Evolutionary conservation across 2,113 vertebrate species (phyloP), one percentile per base, ranked within the genome.

Genomic region (Amblyopsis rosae): DNA sequence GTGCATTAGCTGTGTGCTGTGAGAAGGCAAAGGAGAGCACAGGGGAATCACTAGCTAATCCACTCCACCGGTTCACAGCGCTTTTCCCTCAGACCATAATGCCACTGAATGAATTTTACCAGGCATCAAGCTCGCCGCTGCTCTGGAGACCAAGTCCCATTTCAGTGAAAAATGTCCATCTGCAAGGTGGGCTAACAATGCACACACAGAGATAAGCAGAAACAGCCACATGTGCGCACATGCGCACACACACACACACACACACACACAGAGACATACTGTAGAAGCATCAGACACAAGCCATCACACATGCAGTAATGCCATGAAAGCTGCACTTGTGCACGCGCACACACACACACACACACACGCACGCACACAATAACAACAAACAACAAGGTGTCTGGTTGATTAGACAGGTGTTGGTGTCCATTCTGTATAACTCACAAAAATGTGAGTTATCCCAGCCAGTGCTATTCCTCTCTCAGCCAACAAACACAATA

Each of bases 101-200:
- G 90, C 90, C 90, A 83, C 82, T 2, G 91, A 94, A 92, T 89
- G 84, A 82, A 73, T 82, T 87, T 88, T 86, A 88, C 48, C 81
- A 49, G 72, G 75, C 88, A 91, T 81, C 83, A 77, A 84, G 86
- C 82, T 76, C 67, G 84, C 80, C 79, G 67, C 56, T n/a, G 82
- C 89, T 90, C 91, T 80, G 63, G 84, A 87, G 88, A 89, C 89
- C 76, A 82, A 82, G 83, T 89, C 88, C 84, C 89, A 82, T 92
- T 93, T 78, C 61, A 75, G 84, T 93, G 90, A 92, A 90, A 92
- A 92, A 92, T 86, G 77, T 86, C 77, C 76, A 68, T 50, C 89
- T 82, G 69, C 67, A 75, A 84, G 53, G 53, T 55, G 56, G 56
- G 56, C 19, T 10, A 26, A 32, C 12, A 61, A 72, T 41, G 45